Percentiles rank a stretch among this genome's conserved stretches.
Evolutionary conservation across 64 coral and sea anemone genomes (phyloP).

Genomic region (Acropora yongei): DNA sequence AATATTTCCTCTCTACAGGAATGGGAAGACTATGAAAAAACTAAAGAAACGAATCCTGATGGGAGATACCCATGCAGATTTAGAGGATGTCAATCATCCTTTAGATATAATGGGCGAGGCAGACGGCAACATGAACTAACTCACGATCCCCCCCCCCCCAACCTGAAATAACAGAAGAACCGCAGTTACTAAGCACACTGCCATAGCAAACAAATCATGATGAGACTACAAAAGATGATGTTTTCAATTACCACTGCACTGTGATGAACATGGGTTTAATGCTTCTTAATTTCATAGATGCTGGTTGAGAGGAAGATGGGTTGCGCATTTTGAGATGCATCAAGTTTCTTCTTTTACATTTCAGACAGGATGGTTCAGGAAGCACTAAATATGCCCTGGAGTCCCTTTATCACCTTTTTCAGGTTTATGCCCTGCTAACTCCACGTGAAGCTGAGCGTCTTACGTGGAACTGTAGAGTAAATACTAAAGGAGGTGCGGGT

Average conservation of each 20-base stretch:
- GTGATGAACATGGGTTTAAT: slow-evolving; percentile 36
- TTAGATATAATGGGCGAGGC: neutral
- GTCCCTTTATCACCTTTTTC: slow-evolving; percentile 54
- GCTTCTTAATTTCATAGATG: slow-evolving; percentile 45
- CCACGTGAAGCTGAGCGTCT: slow-evolving; percentile 10
- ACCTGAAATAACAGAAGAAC: neutral
- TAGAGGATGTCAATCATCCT: neutral
- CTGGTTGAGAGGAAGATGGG: slow-evolving; percentile 44
- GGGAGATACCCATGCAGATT: slow-evolving; percentile 4
- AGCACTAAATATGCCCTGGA: slow-evolving; percentile 78
- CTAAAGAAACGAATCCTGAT: neutral
- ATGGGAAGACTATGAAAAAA: neutral
- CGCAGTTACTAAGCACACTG: neutral
- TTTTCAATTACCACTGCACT: slow-evolving; percentile 73
- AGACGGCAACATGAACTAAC: neutral
- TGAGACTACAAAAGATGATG: slow-evolving; percentile 47
- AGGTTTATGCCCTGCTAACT: slow-evolving; percentile 29
- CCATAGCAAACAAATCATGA: neutral
- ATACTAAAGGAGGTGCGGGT: slow-evolving; percentile 53
- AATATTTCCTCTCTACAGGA: neutral
- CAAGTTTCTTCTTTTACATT: slow-evolving; percentile 46
- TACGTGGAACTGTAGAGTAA: slow-evolving; percentile 45
- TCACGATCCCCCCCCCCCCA: slow-evolving; percentile 10
- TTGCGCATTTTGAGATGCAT: slow-evolving; percentile 20
- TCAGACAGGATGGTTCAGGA: slow-evolving; percentile 68